Percentiles rank a stretch among this genome's conserved stretches.
Conservation (phyloP, 2,797 vertebrate genomes). For the Mus caroli region DNA sequence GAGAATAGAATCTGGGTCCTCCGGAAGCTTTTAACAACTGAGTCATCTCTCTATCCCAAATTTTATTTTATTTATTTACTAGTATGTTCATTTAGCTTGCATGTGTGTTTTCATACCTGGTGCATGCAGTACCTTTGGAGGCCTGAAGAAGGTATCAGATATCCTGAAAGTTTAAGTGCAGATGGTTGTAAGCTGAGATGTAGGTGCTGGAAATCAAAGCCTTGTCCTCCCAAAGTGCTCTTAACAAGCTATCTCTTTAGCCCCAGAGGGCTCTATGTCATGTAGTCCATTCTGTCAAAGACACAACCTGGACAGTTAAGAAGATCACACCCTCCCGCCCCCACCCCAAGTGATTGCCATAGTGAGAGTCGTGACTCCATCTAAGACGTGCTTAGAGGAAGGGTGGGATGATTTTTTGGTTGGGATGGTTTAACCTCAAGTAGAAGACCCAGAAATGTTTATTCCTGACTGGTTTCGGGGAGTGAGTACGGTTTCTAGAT, state of each 20-base stretch:
- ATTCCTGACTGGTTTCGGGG: background rate
- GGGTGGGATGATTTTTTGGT: no score
- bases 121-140: background rate
- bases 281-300: background rate
- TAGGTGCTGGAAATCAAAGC: background rate
- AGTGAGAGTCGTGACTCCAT: background rate
- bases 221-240: background rate
- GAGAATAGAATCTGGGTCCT: background rate
- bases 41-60: background rate
- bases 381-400: background rate
- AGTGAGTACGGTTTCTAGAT: background rate
- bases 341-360: background rate
- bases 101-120: background rate
- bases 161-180: background rate
- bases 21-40: background rate
- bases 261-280: background rate
- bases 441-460: background rate
- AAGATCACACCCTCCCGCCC: no score
- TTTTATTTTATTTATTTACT: background rate
- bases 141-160: background rate
- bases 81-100: background rate
- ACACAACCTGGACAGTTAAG: background rate
- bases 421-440: background rate
- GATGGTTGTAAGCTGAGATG: background rate
- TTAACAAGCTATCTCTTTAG: background rate